Base-by-base conservation (phyloP, 2,797 vertebrate species). In the Delichon dasypus region DNA sequence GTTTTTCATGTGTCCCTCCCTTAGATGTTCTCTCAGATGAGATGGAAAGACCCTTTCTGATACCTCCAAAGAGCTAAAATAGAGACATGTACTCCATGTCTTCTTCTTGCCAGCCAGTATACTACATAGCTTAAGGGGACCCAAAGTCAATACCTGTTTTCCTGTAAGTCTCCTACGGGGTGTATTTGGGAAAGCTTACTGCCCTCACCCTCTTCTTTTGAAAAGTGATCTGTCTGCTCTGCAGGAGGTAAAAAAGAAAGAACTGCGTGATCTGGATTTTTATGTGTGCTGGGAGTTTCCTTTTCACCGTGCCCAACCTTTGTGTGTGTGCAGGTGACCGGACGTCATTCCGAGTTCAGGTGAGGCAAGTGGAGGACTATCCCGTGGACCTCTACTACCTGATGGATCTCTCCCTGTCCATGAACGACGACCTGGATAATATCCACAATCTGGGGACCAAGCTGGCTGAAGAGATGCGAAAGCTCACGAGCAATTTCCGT, bases 341-440 rank as follows among this genome's bases (percentile, higher is more conserved):
- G 96, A 98, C 98, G 1, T 98, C 97, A 27, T 99, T 99, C 94
- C 98, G 94, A 42, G 97, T 99, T 54, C 98, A 99, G 92, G 99
- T 99, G 58, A 98, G 99, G n/a, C 99, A 99, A 91, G 99, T 99
- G 95, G 99, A 99, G 94, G 99, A 99, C 92, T 99, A 99, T 78
- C 99, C 99, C 0, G 99, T 99, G 97, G 99, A 99, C 86, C 97
- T 99, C 20, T 99, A 99, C 97, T 99, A 99, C 98, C 97, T 99
- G 96, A 99, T 99, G 99, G 99, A 99, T 93, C 98, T 99, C 42
- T 99, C 99, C 13, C 98, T 99, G 34, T 99, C 99, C 97, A 99
- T 99, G 99, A 99, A 99, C 7, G 99, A 99, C 3, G 99, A 99
- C 93, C 97, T 99, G 94, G 98, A 99, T 81, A 99, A 98, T 29